Conservation (phyloP, 2,113 vertebrate genomes). For the human (Homo sapiens) region GRCh38 chr4:30922501-30923000, state of each 20-base stretch:
- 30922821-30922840: constrained; percentile 51
- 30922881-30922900: constrained; percentile 68
- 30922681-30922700: constrained; percentile 8
- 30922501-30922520: constrained; percentile 13
- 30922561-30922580: background rate
- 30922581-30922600: background rate
- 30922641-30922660: constrained; percentile 28
- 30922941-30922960: constrained; percentile 78
- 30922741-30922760: constrained; percentile 46
- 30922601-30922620: background rate
- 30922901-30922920: constrained; percentile 57
- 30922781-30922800: constrained; percentile 58
- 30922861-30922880: constrained; percentile 68
- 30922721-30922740: constrained; percentile 68
- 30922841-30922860: constrained; percentile 64
- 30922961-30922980: constrained; percentile 82
- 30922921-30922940: constrained; percentile 71
- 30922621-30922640: background rate
- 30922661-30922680: constrained; percentile 38
- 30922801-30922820: constrained; percentile 70
- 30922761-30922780: constrained; percentile 68
- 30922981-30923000: constrained; percentile 83
- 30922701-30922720: constrained; percentile 39
- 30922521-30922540: background rate
- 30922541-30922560: constrained; percentile 15